These are phyloP conservation scores for Eumeta japonica DNA, from an alignment of 1,140 invertebrate genomes.

Conservation along the genomic window DNA sequence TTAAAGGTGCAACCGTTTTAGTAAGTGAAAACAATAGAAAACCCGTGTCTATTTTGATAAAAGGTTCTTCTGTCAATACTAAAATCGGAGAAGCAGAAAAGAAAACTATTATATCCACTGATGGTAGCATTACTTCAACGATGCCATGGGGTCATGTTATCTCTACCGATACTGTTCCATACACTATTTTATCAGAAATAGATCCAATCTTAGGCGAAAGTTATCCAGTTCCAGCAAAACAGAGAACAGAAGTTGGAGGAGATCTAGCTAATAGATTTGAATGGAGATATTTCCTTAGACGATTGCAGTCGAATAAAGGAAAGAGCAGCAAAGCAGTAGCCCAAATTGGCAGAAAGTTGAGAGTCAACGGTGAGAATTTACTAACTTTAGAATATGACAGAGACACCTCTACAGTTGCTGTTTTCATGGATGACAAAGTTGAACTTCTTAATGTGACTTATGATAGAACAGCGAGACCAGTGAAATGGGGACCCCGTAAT, in stretches of 20 bases:
- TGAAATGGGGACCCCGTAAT: constrained; percentile 84
- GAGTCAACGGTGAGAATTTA: constrained; percentile 89
- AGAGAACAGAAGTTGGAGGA: constrained; percentile 83
- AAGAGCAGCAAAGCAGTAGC: constrained; percentile 67
- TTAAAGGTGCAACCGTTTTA: constrained; percentile 84
- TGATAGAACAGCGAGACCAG: constrained; percentile 84
- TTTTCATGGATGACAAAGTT: constrained; percentile 84
- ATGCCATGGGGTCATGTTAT: constrained; percentile 80
- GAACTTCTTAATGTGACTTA: constrained; percentile 91
- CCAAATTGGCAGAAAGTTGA: constrained; percentile 79
- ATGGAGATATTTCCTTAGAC: constrained; percentile 87
- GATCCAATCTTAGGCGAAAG: constrained; percentile 82
- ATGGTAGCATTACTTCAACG: constrained; percentile 76
- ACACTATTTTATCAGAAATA: constrained; percentile 78
- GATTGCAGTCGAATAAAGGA: constrained; percentile 64
- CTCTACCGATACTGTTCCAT: constrained; percentile 84
- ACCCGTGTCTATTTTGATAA: constrained; percentile 82
- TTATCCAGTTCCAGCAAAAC: constrained; percentile 87
- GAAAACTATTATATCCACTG: constrained; percentile 74
- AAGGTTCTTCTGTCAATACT: constrained; percentile 80
- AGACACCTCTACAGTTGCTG: constrained; percentile 83
- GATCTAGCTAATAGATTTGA: constrained; percentile 91
- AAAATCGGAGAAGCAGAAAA: constrained; percentile 78
- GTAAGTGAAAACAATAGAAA: constrained; percentile 80
- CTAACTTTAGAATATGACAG: constrained; percentile 91